Evolutionary conservation across 2,113 vertebrate species (phyloP).

Genomic region (Nycticebus coucang): DNA sequence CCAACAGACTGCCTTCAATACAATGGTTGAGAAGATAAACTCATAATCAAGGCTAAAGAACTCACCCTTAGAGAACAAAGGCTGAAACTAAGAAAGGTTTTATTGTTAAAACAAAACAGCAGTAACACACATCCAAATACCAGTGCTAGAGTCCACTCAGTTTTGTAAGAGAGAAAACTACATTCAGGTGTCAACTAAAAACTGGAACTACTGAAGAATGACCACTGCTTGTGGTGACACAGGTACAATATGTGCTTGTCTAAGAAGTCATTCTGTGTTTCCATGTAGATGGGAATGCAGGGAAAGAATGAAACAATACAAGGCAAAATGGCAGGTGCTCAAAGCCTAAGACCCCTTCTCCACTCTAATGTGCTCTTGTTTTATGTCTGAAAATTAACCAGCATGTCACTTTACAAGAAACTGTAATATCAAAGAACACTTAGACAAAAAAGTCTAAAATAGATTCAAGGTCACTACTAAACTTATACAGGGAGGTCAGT

Average conservation of each 20-base stretch:
- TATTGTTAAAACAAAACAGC: slow-evolving; percentile 68
- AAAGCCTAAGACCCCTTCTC: neutral
- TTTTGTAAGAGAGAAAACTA: slow-evolving; percentile 55
- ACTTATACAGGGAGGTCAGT: neutral
- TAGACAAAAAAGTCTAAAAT: neutral
- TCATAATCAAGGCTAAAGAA: slow-evolving; percentile 34
- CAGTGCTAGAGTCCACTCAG: neutral
- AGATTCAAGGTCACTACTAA: neutral
- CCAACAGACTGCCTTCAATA: neutral
- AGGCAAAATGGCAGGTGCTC: neutral
- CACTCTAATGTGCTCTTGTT: neutral
- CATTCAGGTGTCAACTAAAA: neutral
- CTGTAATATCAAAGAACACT: slow-evolving; percentile 42
- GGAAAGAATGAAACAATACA: neutral
- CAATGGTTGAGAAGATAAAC: slow-evolving; percentile 9
- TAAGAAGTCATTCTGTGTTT: neutral
- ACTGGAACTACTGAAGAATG: neutral
- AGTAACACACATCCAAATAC: slow-evolving; percentile 29
- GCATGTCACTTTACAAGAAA: slow-evolving; percentile 37
- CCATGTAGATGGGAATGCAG: neutral
- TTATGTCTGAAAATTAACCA: neutral
- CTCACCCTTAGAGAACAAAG: slow-evolving; percentile 19
- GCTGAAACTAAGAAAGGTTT: slow-evolving; percentile 68
- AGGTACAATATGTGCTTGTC: neutral
- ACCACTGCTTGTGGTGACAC: neutral